Base-by-base conservation (phyloP, 2,797 vertebrate genomes). In the Microctenopoma steveboyesi region DNA sequence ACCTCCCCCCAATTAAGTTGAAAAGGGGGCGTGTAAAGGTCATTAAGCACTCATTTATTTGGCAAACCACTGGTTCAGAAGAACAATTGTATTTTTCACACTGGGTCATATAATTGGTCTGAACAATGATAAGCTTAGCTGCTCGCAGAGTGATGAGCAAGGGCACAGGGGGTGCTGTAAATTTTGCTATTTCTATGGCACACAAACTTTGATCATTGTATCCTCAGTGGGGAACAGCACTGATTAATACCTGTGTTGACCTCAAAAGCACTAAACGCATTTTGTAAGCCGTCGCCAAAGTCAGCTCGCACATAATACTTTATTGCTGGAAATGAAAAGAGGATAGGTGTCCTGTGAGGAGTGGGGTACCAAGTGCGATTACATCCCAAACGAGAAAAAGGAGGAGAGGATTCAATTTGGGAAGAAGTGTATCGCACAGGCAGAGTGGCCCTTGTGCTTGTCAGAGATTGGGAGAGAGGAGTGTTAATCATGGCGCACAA, bases 21-120 rank as follows among this genome's bases (percentile, higher is more conserved):
- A 85, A 89, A 89, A 89, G 83, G 63, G 79, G 75, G 75, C 79
- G 74, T 78, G 74, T 81, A 75, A 84, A 76, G 89, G 81, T 89
- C 92, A 90, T 91, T 88, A 92, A 86, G 74, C 85, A 86, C 82
- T 88, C 91, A 88, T 92, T 92, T 91, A 92, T 92, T 90, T 92
- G 86, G 83, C 77, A 75, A 85, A 82, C 71, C 85, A 78, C 69
- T 85, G 87, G 74, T 79, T 88, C 85, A 81, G 87, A 91, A 85
- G 81, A 56, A 69, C 88, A 80, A 82, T 82, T 53, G 65, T 80
- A 85, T 89, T 87, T 81, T 78, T 81, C 78, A 88, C 74, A 68
- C 80, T 55, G 62, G 87, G 83, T 87, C 82, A 86, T 86, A 88
- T 91, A 92, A 92, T 91, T 91, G 89, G 87, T 74, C 72, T 64